Conservation (phyloP, 2,797 vertebrate genomes). For the Acropternis orthonyx region DNA sequence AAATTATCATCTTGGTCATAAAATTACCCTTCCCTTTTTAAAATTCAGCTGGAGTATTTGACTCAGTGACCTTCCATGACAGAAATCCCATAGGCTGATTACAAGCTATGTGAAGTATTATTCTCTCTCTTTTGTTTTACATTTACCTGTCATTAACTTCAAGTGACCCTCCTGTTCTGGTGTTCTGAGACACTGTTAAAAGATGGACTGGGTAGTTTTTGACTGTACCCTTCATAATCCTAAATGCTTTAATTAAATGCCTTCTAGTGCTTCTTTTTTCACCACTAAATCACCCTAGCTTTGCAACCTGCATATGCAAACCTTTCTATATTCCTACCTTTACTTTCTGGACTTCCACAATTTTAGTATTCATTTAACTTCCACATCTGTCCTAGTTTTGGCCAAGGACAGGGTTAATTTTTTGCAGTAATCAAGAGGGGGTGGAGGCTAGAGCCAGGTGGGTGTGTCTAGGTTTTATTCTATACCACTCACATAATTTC, state of each 20-base stretch:
- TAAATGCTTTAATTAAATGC: conserved; percentile 75
- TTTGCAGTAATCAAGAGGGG: background rate
- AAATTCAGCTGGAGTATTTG: conserved; percentile 56
- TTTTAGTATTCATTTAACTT: background rate
- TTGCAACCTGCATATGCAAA: conserved; percentile 19
- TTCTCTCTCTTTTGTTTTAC: conserved; percentile 72
- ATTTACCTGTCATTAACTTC: conserved; percentile 75
- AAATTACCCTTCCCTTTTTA: conserved; percentile 53
- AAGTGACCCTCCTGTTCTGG: conserved; percentile 66
- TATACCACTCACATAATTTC: background rate
- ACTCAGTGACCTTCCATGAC: conserved; percentile 60
- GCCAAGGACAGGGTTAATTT: background rate
- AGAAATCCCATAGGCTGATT: conserved; percentile 72
- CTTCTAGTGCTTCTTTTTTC: conserved; percentile 41
- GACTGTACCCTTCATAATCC: conserved; percentile 57
- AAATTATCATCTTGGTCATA: conserved; percentile 57
- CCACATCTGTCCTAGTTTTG: background rate
- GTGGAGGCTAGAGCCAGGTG: background rate
- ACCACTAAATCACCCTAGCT: conserved; percentile 46
- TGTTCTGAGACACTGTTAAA: conserved; percentile 65
- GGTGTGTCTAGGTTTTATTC: background rate
- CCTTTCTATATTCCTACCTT: background rate
- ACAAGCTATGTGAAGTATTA: conserved; percentile 69
- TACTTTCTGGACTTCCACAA: background rate
- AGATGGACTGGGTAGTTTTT: conserved; percentile 69